Percentiles rank a stretch among this genome's conserved stretches.
Evolutionary conservation across 2,888 invertebrate genomes (phyloP).

Genomic region (Adelphocoris suturalis): DNA sequence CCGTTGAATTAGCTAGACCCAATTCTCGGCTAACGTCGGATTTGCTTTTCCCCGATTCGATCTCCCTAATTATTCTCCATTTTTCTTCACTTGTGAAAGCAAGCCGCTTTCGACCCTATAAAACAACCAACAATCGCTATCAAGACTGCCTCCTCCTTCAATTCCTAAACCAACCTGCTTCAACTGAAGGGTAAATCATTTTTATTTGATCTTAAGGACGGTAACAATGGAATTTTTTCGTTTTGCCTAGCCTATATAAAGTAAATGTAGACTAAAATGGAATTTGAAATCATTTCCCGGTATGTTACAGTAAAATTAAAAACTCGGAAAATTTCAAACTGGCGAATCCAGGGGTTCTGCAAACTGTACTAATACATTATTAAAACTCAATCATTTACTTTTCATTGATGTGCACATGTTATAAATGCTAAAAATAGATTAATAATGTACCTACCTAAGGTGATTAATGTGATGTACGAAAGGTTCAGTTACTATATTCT

Average conservation of each 20-base stretch:
- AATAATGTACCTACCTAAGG: too few relatives aligned
- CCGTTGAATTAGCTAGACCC: constrained; percentile 82
- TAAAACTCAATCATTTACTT: not conserved
- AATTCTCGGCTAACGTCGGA: constrained; percentile 82
- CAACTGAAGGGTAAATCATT: constrained; percentile 16
- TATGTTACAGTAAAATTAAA: constrained; percentile 5
- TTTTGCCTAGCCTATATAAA: not conserved
- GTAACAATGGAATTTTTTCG: not conserved
- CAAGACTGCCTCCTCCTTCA: constrained; percentile 35
- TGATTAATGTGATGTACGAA: too few relatives aligned
- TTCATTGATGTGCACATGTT: too few relatives aligned
- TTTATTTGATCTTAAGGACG: not conserved
- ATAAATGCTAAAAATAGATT: too few relatives aligned
- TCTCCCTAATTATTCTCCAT: constrained; percentile 82
- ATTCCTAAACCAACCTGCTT: constrained; percentile 16
- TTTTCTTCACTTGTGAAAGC: constrained; percentile 83
- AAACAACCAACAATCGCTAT: constrained; percentile 72
- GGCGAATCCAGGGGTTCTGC: constrained; percentile 23
- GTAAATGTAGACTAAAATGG: not conserved
- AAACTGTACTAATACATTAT: not conserved
- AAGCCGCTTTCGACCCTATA: constrained; percentile 82
- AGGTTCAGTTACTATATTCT: too few relatives aligned
- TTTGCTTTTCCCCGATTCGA: constrained; percentile 82
- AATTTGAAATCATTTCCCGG: not conserved
- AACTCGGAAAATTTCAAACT: constrained; percentile 23